A percentile compares a stretch with the other conserved stretches of the same genome.
These are phyloP conservation scores for Typhlomys cinereus DNA, from an alignment of 2,113 vertebrate species.

Conservation along the genomic window DNA sequence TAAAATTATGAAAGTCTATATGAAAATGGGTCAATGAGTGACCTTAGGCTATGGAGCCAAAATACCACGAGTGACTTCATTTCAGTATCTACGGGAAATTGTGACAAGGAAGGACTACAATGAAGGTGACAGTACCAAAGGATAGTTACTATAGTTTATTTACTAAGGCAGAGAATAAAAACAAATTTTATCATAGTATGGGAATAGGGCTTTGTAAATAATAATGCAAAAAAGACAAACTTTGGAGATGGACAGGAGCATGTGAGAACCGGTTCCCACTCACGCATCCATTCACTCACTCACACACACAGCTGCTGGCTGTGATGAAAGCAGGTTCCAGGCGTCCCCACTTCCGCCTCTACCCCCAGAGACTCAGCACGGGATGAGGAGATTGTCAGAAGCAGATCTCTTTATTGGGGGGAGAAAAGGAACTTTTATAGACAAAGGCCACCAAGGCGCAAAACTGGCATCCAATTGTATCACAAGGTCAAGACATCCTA, in stretches of 20 bases:
- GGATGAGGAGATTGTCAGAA: too few species aligned
- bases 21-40: neutral
- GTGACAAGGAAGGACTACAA: neutral
- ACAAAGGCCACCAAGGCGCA: too few species aligned
- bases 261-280: too few species aligned
- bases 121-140: neutral
- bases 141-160: neutral
- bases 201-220: neutral
- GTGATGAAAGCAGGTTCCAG: too few species aligned
- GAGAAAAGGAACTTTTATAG: too few species aligned
- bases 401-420: too few species aligned
- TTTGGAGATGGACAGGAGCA: neutral
- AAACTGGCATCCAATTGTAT: too few species aligned
- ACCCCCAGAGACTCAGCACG: too few species aligned
- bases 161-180: neutral
- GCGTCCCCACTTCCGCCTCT: too few species aligned
- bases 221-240: neutral
- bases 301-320: too few species aligned
- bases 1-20: neutral
- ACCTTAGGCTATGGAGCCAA: neutral
- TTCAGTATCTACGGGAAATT: neutral
- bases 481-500: too few species aligned
- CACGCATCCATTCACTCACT: too few species aligned
- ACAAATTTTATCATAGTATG: neutral
- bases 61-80: neutral